Percentiles rank a stretch among this genome's conserved stretches.
Evolutionary conservation across 2,888 invertebrate genomes (phyloP).

Genomic region (Camptogramma bilineatum): DNA sequence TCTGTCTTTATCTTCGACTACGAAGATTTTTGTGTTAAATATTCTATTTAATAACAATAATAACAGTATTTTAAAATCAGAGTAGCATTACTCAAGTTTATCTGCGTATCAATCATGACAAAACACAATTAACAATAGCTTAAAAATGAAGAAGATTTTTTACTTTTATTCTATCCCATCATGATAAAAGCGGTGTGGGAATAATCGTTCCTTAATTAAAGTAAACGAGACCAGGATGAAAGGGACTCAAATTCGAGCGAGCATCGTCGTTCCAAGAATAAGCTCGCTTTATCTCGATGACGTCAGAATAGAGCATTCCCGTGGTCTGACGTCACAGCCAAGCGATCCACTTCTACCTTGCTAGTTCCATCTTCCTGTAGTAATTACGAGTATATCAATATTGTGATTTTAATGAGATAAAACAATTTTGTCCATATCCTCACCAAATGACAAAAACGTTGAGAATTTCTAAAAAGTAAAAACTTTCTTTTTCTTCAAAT

Average conservation of each 20-base stretch:
- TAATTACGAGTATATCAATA: too few species aligned
- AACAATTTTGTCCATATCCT: too few species aligned
- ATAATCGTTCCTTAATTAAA: constrained; percentile 39
- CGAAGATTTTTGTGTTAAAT: background rate
- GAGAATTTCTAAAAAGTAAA: too few species aligned
- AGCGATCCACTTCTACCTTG: constrained; percentile 28
- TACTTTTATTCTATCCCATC: constrained; percentile 7
- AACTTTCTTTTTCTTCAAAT: background rate
- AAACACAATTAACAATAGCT: background rate
- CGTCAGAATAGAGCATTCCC: constrained; percentile 47
- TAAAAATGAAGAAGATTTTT: background rate
- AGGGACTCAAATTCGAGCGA: constrained; percentile 32
- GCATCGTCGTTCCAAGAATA: constrained; percentile 46
- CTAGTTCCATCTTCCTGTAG: constrained; percentile 22
- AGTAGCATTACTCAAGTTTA: too few species aligned
- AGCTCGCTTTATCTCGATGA: constrained; percentile 58
- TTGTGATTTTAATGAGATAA: too few species aligned
- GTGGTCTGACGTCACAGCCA: constrained; percentile 50
- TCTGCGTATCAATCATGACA: background rate
- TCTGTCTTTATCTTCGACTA: background rate
- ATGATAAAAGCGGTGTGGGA: constrained; percentile 13
- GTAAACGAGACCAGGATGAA: constrained; percentile 38
- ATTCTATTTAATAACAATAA: too few species aligned
- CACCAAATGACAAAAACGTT: too few species aligned
- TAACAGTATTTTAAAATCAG: too few species aligned